These are phyloP conservation scores for Passer domesticus DNA, from an alignment of 2,113 vertebrate genomes.

Conservation along the genomic window DNA sequence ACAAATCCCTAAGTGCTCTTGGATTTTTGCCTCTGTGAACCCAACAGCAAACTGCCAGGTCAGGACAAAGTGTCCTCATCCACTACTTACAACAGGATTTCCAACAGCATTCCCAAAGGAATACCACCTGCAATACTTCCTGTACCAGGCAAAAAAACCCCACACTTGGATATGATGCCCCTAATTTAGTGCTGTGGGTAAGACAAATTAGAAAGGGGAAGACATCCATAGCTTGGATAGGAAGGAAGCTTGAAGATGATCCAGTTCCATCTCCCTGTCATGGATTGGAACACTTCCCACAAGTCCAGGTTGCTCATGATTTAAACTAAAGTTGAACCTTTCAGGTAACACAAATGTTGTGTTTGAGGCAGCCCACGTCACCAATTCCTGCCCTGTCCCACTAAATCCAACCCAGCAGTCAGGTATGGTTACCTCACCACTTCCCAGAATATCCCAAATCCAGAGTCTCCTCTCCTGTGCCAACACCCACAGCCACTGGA, in stretches of 20 bases:
- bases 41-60: background rate
- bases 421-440: background rate
- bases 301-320: background rate
- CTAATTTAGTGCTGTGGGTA: background rate
- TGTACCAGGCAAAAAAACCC: background rate
- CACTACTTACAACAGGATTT: background rate
- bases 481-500: accelerated
- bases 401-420: background rate
- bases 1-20: background rate
- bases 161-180: background rate
- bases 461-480: background rate
- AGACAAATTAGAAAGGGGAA: background rate
- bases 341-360: background rate
- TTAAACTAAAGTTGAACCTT: background rate
- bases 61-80: background rate
- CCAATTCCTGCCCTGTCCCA: background rate
- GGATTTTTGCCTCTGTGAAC: background rate
- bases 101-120: background rate
- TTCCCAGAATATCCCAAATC: background rate
- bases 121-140: background rate
- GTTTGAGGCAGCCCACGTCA: background rate
- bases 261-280: background rate
- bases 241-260: background rate
- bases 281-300: background rate
- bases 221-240: background rate